A percentile compares a stretch with the other conserved stretches of the same genome.
These are phyloP conservation scores for Euzetes globulus DNA, from an alignment of 2,888 invertebrate genomes.

Conservation along the genomic window DNA sequence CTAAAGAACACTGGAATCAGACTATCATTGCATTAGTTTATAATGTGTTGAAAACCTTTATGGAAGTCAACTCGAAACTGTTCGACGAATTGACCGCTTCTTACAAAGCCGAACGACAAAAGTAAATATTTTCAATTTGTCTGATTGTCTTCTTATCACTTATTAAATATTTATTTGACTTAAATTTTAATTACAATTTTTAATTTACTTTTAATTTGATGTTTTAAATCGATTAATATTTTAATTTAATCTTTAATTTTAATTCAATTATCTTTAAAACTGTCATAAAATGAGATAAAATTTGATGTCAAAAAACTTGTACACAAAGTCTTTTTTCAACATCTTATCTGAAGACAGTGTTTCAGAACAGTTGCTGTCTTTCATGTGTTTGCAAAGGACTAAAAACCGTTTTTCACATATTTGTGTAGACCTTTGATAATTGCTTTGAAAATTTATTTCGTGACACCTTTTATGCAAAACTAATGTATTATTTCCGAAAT, in stretches of 20 bases:
- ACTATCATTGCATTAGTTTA: slow-evolving; percentile 98
- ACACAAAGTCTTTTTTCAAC: neutral
- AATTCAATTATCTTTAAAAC: neutral
- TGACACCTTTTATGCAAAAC: neutral
- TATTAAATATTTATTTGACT: neutral
- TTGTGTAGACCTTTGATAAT: neutral
- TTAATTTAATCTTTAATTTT: neutral
- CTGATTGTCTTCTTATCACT: too few relatives aligned
- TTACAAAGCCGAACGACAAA: slow-evolving; percentile 98
- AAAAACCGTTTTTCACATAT: neutral
- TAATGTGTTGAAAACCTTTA: slow-evolving; percentile 98
- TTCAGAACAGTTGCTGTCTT: neutral
- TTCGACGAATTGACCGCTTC: slow-evolving; percentile 98
- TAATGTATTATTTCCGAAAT: neutral
- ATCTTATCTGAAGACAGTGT: neutral
- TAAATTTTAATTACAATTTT: neutral
- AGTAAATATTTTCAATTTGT: slow-evolving; percentile 59
- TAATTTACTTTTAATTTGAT: neutral
- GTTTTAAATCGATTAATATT: too few relatives aligned
- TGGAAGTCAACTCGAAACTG: slow-evolving; percentile 99
- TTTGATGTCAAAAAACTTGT: neutral
- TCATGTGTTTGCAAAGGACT: neutral
- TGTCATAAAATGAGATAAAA: neutral
- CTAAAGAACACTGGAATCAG: slow-evolving; percentile 99
- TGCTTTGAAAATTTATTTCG: neutral